These are phyloP conservation scores for Armadillidium nasatum DNA, from an alignment of 1,140 invertebrate genomes.

Conservation along the genomic window DNA sequence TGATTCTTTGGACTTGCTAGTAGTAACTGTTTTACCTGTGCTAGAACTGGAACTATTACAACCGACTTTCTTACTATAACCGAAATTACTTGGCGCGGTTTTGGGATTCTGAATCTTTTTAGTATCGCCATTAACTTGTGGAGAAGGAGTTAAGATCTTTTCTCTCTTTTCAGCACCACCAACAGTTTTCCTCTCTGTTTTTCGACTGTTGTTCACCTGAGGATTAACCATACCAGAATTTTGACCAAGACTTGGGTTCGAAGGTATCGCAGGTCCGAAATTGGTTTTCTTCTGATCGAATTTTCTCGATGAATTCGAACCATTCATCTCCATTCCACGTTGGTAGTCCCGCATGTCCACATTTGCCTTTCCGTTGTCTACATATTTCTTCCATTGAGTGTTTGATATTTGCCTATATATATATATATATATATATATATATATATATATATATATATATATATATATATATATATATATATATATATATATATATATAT, in stretches of 20 bases:
- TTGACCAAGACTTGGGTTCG: constrained; percentile 27
- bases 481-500: no score
- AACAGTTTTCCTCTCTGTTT: constrained; percentile 37
- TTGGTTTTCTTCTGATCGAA: constrained; percentile 41
- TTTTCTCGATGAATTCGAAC: constrained; percentile 27
- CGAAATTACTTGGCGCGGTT: constrained; percentile 43
- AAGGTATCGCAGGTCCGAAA: constrained; percentile 32
- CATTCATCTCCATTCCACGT: constrained; percentile 33
- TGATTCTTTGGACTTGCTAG: constrained; percentile 20
- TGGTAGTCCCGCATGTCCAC: constrained; percentile 35
- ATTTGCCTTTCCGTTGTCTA: constrained; percentile 51
- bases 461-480: background rate
- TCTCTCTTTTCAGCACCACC: constrained; percentile 25
- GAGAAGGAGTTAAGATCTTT: constrained; percentile 18
- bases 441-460: background rate
- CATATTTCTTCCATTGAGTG: constrained; percentile 59
- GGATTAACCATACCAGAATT: constrained; percentile 16
- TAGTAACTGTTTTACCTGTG: constrained; percentile 27
- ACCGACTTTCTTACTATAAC: constrained; percentile 39
- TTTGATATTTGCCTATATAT: constrained; percentile 52
- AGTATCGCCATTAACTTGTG: constrained; percentile 38
- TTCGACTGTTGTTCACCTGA: constrained; percentile 25
- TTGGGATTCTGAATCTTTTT: constrained; percentile 41
- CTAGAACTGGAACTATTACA: constrained; percentile 33
- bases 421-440: constrained; percentile 6